A percentile compares a stretch with the other conserved stretches of the same genome.
phyloP scores from a whole-genome alignment of 1,140 invertebrate species.

The Pectinophora gossypiella region DNA sequence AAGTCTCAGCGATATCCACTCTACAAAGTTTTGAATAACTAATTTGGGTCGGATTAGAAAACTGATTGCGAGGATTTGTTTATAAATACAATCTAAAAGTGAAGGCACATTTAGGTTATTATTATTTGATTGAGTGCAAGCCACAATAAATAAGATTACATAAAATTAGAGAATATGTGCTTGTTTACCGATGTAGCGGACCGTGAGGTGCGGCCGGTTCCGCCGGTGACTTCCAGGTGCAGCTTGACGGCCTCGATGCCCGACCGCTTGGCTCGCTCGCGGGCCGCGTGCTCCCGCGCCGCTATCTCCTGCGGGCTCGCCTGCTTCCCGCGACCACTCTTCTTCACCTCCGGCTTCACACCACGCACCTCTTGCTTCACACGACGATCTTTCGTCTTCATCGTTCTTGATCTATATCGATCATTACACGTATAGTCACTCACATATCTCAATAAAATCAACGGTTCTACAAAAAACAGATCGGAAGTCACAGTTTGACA shows the following conservation, averaged over 20 bases:
- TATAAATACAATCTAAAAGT: too few relatives aligned
- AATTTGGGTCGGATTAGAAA: too few relatives aligned
- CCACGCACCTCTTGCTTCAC: constrained; percentile 28
- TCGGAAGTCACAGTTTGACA: constrained; percentile 29
- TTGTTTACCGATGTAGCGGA: constrained; percentile 57
- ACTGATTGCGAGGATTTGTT: too few relatives aligned
- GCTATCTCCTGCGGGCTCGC: not conserved
- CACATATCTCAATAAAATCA: constrained; percentile 2
- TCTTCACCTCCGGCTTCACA: constrained; percentile 28
- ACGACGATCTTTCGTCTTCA: constrained; percentile 48
- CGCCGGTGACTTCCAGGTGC: constrained; percentile 50
- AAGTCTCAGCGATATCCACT: too few relatives aligned
- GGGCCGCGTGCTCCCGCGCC: not conserved
- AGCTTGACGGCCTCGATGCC: constrained; percentile 64
- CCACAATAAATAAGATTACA: too few relatives aligned
- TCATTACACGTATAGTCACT: not conserved
- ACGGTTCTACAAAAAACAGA: constrained; percentile 15
- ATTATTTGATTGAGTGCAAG: too few relatives aligned
- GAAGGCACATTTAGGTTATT: too few relatives aligned
- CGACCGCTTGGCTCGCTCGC: constrained; percentile 42
- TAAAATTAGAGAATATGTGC: not conserved
- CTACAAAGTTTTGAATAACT: too few relatives aligned
- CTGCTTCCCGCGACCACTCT: constrained; percentile 19
- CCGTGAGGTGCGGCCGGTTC: constrained; percentile 54
- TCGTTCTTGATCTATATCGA: constrained; percentile 22